phyloP scores from a whole-genome alignment of 2,797 vertebrate species.

The Crocidura indochinensis region DNA sequence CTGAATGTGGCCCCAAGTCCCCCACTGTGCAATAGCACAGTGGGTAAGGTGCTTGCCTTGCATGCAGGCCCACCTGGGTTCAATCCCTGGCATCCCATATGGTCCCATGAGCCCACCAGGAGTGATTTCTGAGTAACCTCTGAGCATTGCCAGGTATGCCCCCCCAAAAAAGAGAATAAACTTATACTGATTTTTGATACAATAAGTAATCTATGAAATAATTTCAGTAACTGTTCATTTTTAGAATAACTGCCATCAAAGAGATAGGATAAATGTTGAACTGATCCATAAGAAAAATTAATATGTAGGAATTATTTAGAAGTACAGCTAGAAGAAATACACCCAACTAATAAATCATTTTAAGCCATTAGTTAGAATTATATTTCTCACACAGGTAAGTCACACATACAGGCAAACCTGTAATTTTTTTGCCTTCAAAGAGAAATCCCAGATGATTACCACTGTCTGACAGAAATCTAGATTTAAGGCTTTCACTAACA shows the following conservation, averaged over 20 bases:
- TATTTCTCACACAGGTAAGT: constrained; percentile 10
- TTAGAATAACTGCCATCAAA: constrained; percentile 56
- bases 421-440: constrained; percentile 65
- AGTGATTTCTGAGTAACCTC: too few species aligned
- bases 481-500: constrained; percentile 61
- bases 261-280: background rate
- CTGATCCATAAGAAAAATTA: constrained; percentile 42
- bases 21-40: background rate
- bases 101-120: too few species aligned
- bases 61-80: too few species aligned
- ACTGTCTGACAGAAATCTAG: constrained; percentile 54
- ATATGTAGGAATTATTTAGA: constrained; percentile 56
- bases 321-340: constrained; percentile 57
- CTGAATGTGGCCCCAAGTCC: too few species aligned
- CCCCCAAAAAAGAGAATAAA: constrained; percentile 64
- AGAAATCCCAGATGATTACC: constrained; percentile 62
- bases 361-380: constrained; percentile 48
- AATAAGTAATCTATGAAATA: constrained; percentile 60
- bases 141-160: too few species aligned
- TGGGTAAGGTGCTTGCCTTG: too few species aligned
- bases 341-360: constrained; percentile 68
- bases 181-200: constrained; percentile 47
- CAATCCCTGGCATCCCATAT: too few species aligned
- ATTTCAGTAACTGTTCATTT: constrained; percentile 49
- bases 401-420: constrained; percentile 28